These are phyloP conservation scores for Sebastes iracundus DNA, from an alignment of 2,797 vertebrate genomes.

Conservation along the genomic window DNA sequence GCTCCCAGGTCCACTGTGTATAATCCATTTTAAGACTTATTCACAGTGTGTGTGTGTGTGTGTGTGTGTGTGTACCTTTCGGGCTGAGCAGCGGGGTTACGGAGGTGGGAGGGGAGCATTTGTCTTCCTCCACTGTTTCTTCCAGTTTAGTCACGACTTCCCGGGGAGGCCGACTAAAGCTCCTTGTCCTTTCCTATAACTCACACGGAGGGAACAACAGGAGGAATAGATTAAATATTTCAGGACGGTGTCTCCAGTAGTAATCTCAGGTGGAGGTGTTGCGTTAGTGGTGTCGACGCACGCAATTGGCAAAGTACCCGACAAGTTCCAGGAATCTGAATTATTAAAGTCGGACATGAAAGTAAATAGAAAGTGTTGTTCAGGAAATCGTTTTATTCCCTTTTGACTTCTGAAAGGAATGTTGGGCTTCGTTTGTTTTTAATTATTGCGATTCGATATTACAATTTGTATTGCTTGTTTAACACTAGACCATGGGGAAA, in stretches of 20 bases:
- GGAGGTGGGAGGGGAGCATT: conserved; percentile 38
- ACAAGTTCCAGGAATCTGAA: conserved; percentile 33
- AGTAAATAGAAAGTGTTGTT: conserved; percentile 46
- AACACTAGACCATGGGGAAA: no score
- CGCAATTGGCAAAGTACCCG: background rate
- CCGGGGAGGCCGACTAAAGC: conserved; percentile 24
- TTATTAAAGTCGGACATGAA: conserved; percentile 50
- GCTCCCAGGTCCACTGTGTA: conserved; percentile 66
- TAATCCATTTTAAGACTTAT: conserved; percentile 66
- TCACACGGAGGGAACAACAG: conserved; percentile 38
- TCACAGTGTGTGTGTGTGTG: conserved; percentile 55
- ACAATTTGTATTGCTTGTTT: no score
- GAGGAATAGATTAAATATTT: conserved; percentile 61
- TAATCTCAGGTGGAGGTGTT: conserved; percentile 10
- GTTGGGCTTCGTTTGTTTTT: no score
- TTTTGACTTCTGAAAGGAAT: no score
- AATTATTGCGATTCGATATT: no score
- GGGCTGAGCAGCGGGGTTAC: conserved; percentile 47
- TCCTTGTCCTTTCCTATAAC: conserved; percentile 51
- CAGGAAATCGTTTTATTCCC: conserved; percentile 10
- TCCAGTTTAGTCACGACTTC: conserved; percentile 58
- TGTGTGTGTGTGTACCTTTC: conserved; percentile 55
- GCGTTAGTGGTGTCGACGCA: background rate
- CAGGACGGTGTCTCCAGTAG: conserved; percentile 12
- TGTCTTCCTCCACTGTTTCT: conserved; percentile 44